Evolutionary conservation across 1,140 invertebrate genomes (phyloP).

Genomic region (Contarinia nasturtii): DNA sequence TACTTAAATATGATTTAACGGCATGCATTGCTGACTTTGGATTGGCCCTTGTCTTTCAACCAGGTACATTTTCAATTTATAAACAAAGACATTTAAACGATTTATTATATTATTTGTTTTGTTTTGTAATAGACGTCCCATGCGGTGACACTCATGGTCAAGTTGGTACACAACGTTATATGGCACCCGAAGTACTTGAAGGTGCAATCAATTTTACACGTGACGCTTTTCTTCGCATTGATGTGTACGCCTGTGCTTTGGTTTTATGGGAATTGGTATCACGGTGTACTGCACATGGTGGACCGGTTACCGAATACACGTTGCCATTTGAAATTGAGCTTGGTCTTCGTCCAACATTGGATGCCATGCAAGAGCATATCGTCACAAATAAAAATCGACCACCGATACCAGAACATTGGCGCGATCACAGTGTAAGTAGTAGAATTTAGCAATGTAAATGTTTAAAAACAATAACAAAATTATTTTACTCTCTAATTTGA

Average conservation of each 20-base stretch:
- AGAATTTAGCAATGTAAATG: conserved; percentile 2
- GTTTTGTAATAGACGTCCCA: conserved; percentile 29
- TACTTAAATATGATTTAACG: conserved; percentile 78
- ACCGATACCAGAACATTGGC: conserved; percentile 63
- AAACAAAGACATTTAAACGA: too few species aligned
- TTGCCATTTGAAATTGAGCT: conserved; percentile 89
- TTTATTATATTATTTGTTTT: too few species aligned
- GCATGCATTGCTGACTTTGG: conserved; percentile 98
- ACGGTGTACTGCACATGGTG: conserved; percentile 52
- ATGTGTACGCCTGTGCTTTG: conserved; percentile 94
- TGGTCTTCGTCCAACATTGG: conserved; percentile 82
- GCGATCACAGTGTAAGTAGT: conserved; percentile 56
- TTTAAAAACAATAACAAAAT: too few species aligned
- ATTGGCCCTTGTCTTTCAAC: conserved; percentile 81
- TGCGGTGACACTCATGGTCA: conserved; percentile 78
- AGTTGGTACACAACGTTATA: conserved; percentile 86
- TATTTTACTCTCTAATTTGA: background rate
- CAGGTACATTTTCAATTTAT: conserved; percentile 26
- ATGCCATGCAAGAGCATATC: conserved; percentile 93
- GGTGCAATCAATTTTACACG: conserved; percentile 93
- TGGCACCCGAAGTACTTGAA: conserved; percentile 96
- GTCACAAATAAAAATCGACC: conserved; percentile 83
- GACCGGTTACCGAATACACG: conserved; percentile 55
- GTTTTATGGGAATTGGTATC: conserved; percentile 93
- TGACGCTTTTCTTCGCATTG: conserved; percentile 90